Evolutionary conservation across 2,888 invertebrate genomes (phyloP).

Genomic region (Timandra comae): DNA sequence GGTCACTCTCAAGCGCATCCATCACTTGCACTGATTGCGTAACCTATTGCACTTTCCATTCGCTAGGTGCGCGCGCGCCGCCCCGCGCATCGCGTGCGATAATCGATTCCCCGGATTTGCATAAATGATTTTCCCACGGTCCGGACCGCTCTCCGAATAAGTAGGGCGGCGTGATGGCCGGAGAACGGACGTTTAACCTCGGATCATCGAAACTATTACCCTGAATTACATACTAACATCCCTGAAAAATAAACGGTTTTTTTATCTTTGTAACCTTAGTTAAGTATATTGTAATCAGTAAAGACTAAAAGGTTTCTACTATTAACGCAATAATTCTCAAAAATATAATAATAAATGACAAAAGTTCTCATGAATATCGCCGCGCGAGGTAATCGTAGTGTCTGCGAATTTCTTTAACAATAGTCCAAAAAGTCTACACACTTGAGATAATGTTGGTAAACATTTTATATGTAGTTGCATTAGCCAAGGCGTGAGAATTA

Average conservation of each 20-base stretch:
- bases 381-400: slow-evolving; percentile 18
- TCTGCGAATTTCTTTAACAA: slow-evolving; percentile 21
- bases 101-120: slow-evolving; percentile 69
- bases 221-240: slow-evolving; percentile 10
- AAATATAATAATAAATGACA: slow-evolving; percentile 22
- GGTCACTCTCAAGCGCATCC: slow-evolving; percentile 3
- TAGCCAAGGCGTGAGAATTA: slow-evolving; percentile 24
- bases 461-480: slow-evolving; percentile 14
- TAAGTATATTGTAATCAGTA: slow-evolving; percentile 5
- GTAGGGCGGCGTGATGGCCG: slow-evolving; percentile 54
- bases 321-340: slow-evolving; percentile 20
- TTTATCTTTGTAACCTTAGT: slow-evolving; percentile 1
- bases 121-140: slow-evolving; percentile 69
- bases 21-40: slow-evolving; percentile 36
- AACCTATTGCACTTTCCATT: slow-evolving; percentile 67
- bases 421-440: slow-evolving; percentile 23
- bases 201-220: slow-evolving; percentile 34
- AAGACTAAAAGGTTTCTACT: no score
- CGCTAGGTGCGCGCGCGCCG: slow-evolving; percentile 29
- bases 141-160: slow-evolving; percentile 47
- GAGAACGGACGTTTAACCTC: slow-evolving; percentile 58
- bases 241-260: background rate
- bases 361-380: slow-evolving; percentile 23
- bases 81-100: slow-evolving; percentile 39
- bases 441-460: slow-evolving; percentile 20